Evolutionary conservation across 2,797 vertebrate species (phyloP), one percentile per base, ranked within the genome.

Genomic region (Macropodus opercularis): DNA sequence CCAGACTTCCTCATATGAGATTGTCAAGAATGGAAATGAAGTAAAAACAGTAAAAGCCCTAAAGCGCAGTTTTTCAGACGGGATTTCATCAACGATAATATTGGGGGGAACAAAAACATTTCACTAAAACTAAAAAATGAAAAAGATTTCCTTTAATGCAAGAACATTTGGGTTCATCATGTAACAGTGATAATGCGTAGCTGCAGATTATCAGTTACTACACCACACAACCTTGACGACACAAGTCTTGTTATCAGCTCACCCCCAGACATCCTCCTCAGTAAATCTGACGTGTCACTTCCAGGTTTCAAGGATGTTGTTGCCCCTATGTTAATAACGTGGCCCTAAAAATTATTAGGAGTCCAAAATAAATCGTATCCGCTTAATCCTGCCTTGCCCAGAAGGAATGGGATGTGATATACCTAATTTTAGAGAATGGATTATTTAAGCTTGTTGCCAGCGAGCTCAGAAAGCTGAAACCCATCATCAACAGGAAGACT

Each of bases 201-300:
- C 49, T 11, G 9, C 22, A 55, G 31, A 49, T 67, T 23, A 66
- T 51, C 18, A 40, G 21, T 24, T 69, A 46, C 27, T 22, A 36
- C 60, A 71, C 51, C 74, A 41, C 40, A 52, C n/a, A 9, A 53
- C 58, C 24, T 31, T 18, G 26, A 29, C 47, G 44, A 60, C 27
- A 56, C 43, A 24, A 42, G 29, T 62, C 57, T 49, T 63, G 50
- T 74, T 73, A 81, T 77, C 78, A 80, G 63, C 51, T 62, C 34
- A 46, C 49, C 68, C 49, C 19, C 71, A 81, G 66, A 70, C 63
- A 55, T 68, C 9, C 63, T 42, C 72, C 51, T 73, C 57, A 63
- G 36, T 59, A 79, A 81, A 84, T 88, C 79, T 32, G 51, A 24
- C 52, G 56, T 69, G 63, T 68, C 61, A 48, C 56, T 69, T 64